phyloP scores from a whole-genome alignment of 2,797 vertebrate species.

The Oryzias sinensis region DNA sequence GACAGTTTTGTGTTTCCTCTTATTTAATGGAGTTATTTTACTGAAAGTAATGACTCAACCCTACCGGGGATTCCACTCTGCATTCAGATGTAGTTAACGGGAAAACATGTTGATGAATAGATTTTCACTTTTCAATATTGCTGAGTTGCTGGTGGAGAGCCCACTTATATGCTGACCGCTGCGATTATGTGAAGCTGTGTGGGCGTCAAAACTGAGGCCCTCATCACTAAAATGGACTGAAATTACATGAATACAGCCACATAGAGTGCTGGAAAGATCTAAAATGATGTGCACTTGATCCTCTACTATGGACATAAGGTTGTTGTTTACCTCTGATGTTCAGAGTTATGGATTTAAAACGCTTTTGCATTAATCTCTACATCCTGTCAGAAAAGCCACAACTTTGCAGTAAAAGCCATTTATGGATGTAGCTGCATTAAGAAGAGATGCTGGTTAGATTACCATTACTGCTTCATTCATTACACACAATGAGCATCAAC shows the following conservation, averaged over 20 bases:
- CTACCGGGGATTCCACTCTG: constrained; percentile 72
- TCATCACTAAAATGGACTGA: constrained; percentile 75
- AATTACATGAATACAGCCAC: constrained; percentile 72
- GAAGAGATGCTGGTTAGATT: constrained; percentile 62
- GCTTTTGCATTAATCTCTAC: constrained; percentile 25
- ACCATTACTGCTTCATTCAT: constrained; percentile 53
- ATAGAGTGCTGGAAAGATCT: constrained; percentile 57
- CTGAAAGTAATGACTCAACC: constrained; percentile 73
- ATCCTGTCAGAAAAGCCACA: constrained; percentile 24
- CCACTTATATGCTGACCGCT: constrained; percentile 80
- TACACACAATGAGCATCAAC: no score
- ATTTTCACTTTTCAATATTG: constrained; percentile 77
- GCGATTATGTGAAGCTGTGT: constrained; percentile 75
- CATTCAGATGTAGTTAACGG: constrained; percentile 77
- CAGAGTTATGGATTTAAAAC: constrained; percentile 47
- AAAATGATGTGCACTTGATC: constrained; percentile 69
- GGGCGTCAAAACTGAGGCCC: constrained; percentile 74
- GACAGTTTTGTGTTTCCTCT: constrained; percentile 57
- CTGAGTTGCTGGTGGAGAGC: constrained; percentile 76
- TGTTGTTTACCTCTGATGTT: constrained; percentile 46
- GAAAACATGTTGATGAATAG: constrained; percentile 81
- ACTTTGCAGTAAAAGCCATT: constrained; percentile 36
- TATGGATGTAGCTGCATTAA: constrained; percentile 28
- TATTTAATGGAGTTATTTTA: constrained; percentile 74
- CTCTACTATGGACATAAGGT: constrained; percentile 41